Conservation (phyloP, 2,113 vertebrate species). For the Tursiops truncatus region DNA sequence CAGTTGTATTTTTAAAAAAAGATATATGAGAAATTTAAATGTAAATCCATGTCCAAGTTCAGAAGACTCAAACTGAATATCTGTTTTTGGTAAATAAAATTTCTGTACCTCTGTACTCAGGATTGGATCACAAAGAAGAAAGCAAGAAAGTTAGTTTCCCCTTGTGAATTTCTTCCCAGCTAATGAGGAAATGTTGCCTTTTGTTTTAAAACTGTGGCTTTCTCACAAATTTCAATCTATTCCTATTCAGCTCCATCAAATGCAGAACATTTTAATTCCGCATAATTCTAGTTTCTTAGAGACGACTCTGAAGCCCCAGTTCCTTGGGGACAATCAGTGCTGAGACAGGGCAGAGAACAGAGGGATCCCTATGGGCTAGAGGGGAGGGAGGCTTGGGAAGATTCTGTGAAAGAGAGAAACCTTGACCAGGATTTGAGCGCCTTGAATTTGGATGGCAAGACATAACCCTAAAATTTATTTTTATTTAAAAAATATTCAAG, state of each 20-base stretch:
- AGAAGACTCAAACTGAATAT: neutral
- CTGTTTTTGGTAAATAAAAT: neutral
- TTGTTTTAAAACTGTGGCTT: constrained; percentile 49
- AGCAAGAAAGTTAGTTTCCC: neutral
- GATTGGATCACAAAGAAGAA: neutral
- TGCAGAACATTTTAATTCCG: constrained; percentile 61
- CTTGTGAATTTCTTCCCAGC: neutral
- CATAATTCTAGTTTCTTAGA: constrained; percentile 66
- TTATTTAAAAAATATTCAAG: neutral
- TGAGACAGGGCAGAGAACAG: constrained; percentile 61
- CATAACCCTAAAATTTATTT: constrained; percentile 11
- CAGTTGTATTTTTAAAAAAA: neutral
- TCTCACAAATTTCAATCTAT: constrained; percentile 53
- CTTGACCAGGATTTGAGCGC: neutral
- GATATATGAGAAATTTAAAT: constrained; percentile 11
- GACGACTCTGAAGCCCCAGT: constrained; percentile 36
- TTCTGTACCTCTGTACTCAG: constrained; percentile 5
- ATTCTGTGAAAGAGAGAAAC: constrained; percentile 34
- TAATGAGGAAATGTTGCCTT: constrained; percentile 9
- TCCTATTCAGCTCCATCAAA: constrained; percentile 62
- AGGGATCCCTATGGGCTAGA: constrained; percentile 37
- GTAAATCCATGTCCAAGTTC: neutral
- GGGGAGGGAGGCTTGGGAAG: neutral
- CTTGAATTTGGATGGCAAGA: constrained; percentile 1
- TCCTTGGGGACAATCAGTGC: constrained; percentile 63